Conservation (phyloP, 2,888 invertebrate genomes). For the Macrophya annulata region DNA sequence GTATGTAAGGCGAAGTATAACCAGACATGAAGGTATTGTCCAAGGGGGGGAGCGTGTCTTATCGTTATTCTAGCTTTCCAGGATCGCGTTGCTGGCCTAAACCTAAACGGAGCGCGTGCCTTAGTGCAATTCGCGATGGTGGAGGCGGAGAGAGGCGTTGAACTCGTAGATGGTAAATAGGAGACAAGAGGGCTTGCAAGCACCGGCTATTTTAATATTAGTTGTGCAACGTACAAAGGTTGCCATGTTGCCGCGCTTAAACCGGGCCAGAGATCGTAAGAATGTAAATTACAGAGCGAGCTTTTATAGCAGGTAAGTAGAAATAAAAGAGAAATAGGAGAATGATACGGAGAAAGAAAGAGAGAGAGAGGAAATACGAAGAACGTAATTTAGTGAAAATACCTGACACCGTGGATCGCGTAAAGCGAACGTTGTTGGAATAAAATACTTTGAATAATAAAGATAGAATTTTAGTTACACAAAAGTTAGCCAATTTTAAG, state of each 20-base stretch:
- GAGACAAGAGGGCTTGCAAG: constrained; percentile 42
- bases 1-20: not conserved
- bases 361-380: not conserved
- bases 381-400: constrained; percentile 52
- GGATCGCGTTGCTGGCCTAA: constrained; percentile 33
- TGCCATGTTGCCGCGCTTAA: constrained; percentile 42
- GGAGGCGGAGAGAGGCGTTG: constrained; percentile 42
- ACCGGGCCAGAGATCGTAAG: constrained; percentile 39
- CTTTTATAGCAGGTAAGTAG: constrained; percentile 40
- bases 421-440: constrained; percentile 26
- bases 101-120: constrained; percentile 49
- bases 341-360: constrained; percentile 17
- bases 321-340: constrained; percentile 36
- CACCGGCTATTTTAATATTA: constrained; percentile 53
- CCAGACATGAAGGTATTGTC: constrained; percentile 27
- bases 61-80: constrained; percentile 33
- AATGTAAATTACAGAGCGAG: constrained; percentile 53
- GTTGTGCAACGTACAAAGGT: constrained; percentile 50
- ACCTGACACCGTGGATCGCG: constrained; percentile 49
- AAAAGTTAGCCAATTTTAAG: constrained; percentile 10
- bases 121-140: constrained; percentile 41
- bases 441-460: constrained; percentile 13
- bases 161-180: constrained; percentile 55
- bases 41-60: constrained; percentile 45
- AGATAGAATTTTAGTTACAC: constrained; percentile 20